Evolutionary conservation across 2,888 invertebrate species (phyloP), one percentile per base, ranked within the genome.

Genomic region (Mythimna lalbum): DNA sequence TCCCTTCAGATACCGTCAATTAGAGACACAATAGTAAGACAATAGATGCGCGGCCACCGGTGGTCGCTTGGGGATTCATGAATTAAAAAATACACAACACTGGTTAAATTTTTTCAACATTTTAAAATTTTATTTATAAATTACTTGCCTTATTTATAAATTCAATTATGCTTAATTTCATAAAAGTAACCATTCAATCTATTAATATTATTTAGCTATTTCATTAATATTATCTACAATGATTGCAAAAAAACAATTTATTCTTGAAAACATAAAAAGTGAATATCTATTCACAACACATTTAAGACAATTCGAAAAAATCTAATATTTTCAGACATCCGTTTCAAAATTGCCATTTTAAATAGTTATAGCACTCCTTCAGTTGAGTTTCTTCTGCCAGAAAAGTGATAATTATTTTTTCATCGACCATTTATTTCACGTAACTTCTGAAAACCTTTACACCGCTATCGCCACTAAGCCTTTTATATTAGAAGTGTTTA

Each of bases 381-480:
- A 70, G 33, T 55, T 66, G 68, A 74, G 72, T 75, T 60, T 66
- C 73, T 75, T 77, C 84, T 84, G 31, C 73, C 65, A 82, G 72
- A 36, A 59, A 78, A 31, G 60, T 85, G 87, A 81, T 88, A 88
- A 89, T 63, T 61, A 86, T 55, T 73, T 71, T 75, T 80, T 74
- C 65, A 47, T 75, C 76, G 61, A 78, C 59, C 39, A 68, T 76
- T 39, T 78, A 73, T 80, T 74, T 76, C 63, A 67, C 7, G 36
- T 36, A 71, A 62, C 73, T 62, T 50, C 55, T 49, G 14, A 73
- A 66, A 68, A 63, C 27, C 64, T 74, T 70, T 75, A 77, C 17
- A 68, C 75, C 50, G 76, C 73, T 81, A 81, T 81, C 64, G 59
- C 21, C 78, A 76, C 17, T 80, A 77, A 53, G 19, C 10, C 23